Percentiles rank a stretch among this genome's conserved stretches.
Evolutionary conservation across 2,113 vertebrate genomes (phyloP).

Genomic region (Verasper variegatus): DNA sequence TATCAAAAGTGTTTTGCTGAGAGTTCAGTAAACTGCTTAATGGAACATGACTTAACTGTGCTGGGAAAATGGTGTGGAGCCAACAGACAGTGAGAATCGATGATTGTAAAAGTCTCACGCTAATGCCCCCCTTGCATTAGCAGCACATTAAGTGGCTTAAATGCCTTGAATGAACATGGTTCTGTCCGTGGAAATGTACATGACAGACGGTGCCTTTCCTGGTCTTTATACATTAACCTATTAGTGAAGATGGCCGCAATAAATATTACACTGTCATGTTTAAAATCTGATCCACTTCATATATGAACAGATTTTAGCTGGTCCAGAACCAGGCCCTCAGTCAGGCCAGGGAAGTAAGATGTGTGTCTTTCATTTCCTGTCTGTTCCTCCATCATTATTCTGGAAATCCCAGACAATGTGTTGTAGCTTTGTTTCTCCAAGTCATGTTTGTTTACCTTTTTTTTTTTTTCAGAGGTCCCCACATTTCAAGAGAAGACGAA

Average conservation of each 20-base stretch:
- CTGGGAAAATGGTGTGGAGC: slow-evolving; percentile 9
- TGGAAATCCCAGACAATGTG: neutral
- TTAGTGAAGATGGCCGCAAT: neutral
- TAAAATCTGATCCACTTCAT: slow-evolving; percentile 2
- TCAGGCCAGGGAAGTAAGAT: neutral
- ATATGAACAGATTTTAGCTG: neutral
- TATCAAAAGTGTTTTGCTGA: neutral
- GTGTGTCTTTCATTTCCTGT: neutral
- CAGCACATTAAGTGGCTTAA: slow-evolving; percentile 31
- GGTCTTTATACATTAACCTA: neutral
- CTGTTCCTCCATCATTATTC: neutral
- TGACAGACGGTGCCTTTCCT: neutral
- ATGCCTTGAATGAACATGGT: slow-evolving; percentile 14
- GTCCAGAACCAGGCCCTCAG: neutral
- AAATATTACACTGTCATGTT: neutral
- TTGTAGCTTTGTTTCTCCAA: neutral
- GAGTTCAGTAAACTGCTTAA: neutral
- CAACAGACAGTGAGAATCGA: slow-evolving; percentile 16
- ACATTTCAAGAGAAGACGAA: slow-evolving; percentile 85
- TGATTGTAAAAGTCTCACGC: neutral
- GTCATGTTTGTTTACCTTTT: slow-evolving; percentile 11
- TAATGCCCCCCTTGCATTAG: slow-evolving; percentile 42
- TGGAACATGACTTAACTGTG: slow-evolving; percentile 40
- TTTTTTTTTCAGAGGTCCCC: slow-evolving; percentile 78
- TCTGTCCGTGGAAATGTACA: neutral